Conservation (phyloP, 92 coral and sea anemone genomes). For the Desmophyllum pertusum region DNA sequence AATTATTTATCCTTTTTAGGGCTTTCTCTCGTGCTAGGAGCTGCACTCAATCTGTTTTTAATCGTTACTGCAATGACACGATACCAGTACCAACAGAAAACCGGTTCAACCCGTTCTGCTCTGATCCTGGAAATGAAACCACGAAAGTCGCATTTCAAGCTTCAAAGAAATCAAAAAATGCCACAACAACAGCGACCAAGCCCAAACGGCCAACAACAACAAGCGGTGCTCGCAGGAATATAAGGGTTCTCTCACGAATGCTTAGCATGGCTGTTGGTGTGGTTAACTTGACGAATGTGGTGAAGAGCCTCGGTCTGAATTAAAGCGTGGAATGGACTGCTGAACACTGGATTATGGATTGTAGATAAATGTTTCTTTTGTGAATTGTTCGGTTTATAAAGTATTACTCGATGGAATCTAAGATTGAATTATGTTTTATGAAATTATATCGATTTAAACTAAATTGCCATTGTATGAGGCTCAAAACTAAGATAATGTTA, state of each 20-base stretch:
- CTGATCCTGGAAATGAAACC: background rate
- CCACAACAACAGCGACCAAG: background rate
- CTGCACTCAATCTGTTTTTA: conserved; percentile 21
- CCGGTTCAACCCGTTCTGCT: conserved; percentile 34
- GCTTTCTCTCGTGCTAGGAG: conserved; percentile 27
- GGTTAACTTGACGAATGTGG: background rate
- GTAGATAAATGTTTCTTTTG: background rate
- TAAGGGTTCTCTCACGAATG: conserved; percentile 14
- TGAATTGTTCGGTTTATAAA: background rate
- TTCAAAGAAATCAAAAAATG: conserved; percentile 15
- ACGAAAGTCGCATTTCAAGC: conserved; percentile 1
- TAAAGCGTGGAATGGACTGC: conserved; percentile 2
- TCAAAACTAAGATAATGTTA: background rate
- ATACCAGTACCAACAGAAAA: conserved; percentile 4
- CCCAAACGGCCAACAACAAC: background rate
- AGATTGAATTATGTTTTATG: no score
- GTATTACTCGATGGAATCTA: no score
- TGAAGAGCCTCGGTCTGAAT: background rate
- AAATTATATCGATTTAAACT: no score
- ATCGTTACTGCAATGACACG: conserved; percentile 8
- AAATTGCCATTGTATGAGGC: background rate
- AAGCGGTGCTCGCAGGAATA: background rate
- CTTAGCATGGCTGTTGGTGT: conserved; percentile 17
- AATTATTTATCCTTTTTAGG: background rate
- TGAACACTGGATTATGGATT: background rate